Evolutionary conservation across 2,797 vertebrate genomes (phyloP), one percentile per base, ranked within the genome.

Genomic region (Megaceryle alcyon): DNA sequence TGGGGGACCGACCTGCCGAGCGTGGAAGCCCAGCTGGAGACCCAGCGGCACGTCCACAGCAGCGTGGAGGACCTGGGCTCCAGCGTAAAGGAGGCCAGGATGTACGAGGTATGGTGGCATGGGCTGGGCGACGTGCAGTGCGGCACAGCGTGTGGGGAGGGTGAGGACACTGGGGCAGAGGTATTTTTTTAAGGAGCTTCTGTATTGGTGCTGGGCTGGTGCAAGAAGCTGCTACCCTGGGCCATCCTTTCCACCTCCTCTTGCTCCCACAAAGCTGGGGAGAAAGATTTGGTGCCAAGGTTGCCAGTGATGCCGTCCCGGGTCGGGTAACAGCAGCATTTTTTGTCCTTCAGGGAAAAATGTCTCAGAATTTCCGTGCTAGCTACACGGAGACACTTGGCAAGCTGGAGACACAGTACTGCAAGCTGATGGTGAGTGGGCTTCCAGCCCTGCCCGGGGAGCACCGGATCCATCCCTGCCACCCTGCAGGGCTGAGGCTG

Each of bases 321-420:
- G 10, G 39, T 2, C 0, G 1, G n/a, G 15, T 91, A 3, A 78
- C 43, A 1, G 49, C 60, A 82, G 22, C 35, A 0, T 88, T 95
- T 63, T n/a, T 93, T 82, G 63, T 60, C 54, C 73, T 59, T 29
- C 94, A 99, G 99, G 97, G 98, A 41, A 98, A 98, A 97, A 99
- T 99, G 96, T 99, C 99, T 59, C 98, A 98, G 4, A 99, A 99
- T 98, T 99, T 99, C 95, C 98, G 96, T 14, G 98, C 98, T 61
- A 99, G 98, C 97, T 99, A 99, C 98, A 98, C 98, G 1, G 99
- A 99, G 95, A 99, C 99, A 0, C 97, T 99, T 81, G 98, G 98
- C 94, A 99, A 99, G 96, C 98, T 99, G 98, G 99, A 99, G 97
- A 99, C 98, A 1, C 99, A 99, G 96, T 99, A 99, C 98, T 99